phyloP scores from a whole-genome alignment of 2,888 invertebrate genomes.

The Plutella xylostella region DNA sequence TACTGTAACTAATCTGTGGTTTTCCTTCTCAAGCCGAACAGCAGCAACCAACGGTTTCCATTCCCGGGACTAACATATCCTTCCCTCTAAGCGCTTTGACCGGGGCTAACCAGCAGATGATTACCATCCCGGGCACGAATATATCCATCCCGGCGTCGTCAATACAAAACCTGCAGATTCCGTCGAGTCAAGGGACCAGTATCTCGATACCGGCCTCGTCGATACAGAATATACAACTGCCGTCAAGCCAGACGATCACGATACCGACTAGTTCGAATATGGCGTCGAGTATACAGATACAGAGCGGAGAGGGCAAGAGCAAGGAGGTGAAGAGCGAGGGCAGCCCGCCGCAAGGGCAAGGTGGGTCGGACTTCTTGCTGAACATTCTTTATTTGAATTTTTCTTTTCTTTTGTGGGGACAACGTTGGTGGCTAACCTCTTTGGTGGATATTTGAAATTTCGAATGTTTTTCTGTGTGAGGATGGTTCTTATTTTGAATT shows the following conservation, averaged over 20 bases:
- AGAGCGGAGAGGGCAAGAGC: conserved; percentile 7
- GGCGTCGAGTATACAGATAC: conserved; percentile 17
- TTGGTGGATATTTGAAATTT: too few relatives aligned
- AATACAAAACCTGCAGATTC: conserved; percentile 28
- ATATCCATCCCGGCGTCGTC: conserved; percentile 52
- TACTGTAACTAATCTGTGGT: conserved; percentile 48
- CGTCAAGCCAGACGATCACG: conserved; percentile 33
- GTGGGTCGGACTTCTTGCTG: conserved; percentile 33
- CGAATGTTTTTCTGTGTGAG: too few relatives aligned
- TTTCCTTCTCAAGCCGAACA: conserved; percentile 48
- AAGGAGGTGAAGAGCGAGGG: conserved; percentile 59
- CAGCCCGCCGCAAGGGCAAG: conserved; percentile 34
- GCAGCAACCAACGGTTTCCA: conserved; percentile 66
- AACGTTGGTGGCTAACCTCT: too few relatives aligned
- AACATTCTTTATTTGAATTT: too few relatives aligned
- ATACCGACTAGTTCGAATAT: conserved; percentile 35
- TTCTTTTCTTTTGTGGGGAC: too few relatives aligned
- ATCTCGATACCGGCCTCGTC: conserved; percentile 52
- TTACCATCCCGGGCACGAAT: conserved; percentile 69
- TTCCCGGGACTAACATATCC: conserved; percentile 74
- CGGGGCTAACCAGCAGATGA: conserved; percentile 52
- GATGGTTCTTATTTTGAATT: too few relatives aligned
- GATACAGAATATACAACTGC: conserved; percentile 28
- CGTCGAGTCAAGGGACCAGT: conserved; percentile 32
- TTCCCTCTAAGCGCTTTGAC: conserved; percentile 66